Percentiles rank a stretch among this genome's conserved stretches.
phyloP scores from a whole-genome alignment of 1,140 invertebrate species.

The Tetraneura akinire region DNA sequence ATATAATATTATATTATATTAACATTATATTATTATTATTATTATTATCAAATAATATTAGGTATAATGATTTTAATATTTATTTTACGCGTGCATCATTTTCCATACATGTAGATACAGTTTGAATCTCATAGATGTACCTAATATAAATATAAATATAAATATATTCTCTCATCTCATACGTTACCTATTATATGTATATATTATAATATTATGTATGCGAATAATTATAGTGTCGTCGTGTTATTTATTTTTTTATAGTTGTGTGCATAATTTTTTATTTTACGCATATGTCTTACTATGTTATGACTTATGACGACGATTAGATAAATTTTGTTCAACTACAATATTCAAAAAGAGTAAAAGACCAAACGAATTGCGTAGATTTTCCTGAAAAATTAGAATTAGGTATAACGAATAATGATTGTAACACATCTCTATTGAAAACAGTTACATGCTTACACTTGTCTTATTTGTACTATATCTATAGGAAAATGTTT shows the following conservation, averaged over 20 bases:
- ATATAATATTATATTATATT: background rate
- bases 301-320: background rate
- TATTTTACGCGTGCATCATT: background rate
- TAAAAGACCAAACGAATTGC: background rate
- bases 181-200: too few relatives aligned
- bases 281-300: background rate
- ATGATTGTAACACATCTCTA: too few relatives aligned
- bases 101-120: background rate
- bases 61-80: background rate
- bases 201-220: too few relatives aligned
- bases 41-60: too few relatives aligned
- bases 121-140: too few relatives aligned
- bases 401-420: too few relatives aligned
- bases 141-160: background rate
- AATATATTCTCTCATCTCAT: too few relatives aligned
- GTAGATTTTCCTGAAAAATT: too few relatives aligned
- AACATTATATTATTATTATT: slow-evolving; percentile 14
- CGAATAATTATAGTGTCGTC: background rate
- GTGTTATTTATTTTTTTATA: slow-evolving; percentile 45
- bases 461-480: too few relatives aligned
- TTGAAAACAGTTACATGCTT: too few relatives aligned
- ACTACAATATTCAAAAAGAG: background rate
- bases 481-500: background rate
- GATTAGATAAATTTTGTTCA: background rate
- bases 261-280: slow-evolving; percentile 38